Percentiles rank a stretch among this genome's conserved stretches.
phyloP scores from a whole-genome alignment of 2,888 invertebrate genomes.

The Protonemura montana region DNA sequence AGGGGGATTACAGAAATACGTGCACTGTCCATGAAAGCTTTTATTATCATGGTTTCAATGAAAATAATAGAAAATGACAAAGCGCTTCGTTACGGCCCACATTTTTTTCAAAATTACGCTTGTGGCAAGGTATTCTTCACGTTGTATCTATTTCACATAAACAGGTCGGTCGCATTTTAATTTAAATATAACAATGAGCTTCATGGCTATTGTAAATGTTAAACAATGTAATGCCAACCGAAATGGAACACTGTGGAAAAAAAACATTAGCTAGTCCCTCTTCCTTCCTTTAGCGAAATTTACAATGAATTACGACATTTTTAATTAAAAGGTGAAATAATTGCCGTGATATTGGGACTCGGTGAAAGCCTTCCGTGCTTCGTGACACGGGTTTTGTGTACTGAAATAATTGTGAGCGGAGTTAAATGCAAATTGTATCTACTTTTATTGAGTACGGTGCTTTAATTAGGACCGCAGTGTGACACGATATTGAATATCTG shows the following conservation, averaged over 20 bases:
- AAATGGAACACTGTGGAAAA: background rate
- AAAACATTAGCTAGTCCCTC: background rate
- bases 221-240: constrained; percentile 7
- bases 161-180: background rate
- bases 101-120: background rate
- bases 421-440: background rate
- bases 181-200: constrained; percentile 7
- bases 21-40: no score
- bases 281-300: background rate
- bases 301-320: constrained; percentile 30
- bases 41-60: background rate
- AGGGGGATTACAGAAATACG: no score
- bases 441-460: background rate
- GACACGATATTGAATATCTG: background rate
- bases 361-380: background rate
- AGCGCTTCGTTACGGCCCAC: background rate
- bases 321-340: constrained; percentile 35
- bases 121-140: background rate
- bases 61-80: background rate
- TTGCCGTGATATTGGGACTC: constrained; percentile 28
- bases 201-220: background rate
- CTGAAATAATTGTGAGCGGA: background rate
- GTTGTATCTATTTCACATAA: constrained; percentile 3
- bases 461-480: background rate
- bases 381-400: background rate